Evolutionary conservation across 37 sponge, comb jelly and placozoan genomes (phyloP).

Genomic region (Mnemiopsis leidyi): DNA sequence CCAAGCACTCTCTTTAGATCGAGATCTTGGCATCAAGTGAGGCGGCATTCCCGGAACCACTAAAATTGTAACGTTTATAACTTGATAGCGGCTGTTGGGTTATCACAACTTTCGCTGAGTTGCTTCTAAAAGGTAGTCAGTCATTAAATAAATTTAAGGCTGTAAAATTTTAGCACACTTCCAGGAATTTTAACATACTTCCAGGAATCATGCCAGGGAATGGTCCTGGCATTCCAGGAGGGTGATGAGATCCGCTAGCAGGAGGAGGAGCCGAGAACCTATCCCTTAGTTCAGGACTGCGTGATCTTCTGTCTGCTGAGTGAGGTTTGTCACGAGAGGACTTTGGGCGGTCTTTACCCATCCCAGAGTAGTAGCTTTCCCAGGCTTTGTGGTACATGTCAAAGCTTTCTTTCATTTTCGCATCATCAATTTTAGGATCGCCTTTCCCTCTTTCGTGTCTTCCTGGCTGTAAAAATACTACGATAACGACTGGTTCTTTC

Average conservation of each 20-base stretch:
- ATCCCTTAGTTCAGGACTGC: conserved; percentile 6
- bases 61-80: no score
- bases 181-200: background rate
- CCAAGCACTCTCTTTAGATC: conserved; percentile 59
- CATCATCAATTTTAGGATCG: conserved; percentile 12
- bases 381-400: conserved; percentile 51
- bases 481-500: no score
- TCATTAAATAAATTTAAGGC: no score
- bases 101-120: no score
- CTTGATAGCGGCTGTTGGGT: no score
- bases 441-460: background rate
- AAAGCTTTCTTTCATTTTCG: conserved; percentile 13
- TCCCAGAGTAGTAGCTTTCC: conserved; percentile 41
- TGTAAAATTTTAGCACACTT: background rate
- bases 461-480: background rate
- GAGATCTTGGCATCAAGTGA: background rate
- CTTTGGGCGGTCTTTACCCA: background rate
- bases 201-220: conserved; percentile 45
- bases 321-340: background rate
- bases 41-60: conserved; percentile 57
- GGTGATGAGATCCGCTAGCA: background rate
- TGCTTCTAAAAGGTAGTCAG: no score
- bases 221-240: background rate
- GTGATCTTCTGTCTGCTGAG: conserved; percentile 11
- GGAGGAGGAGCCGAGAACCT: conserved; percentile 36